phyloP scores from a whole-genome alignment of 2,113 vertebrate species.

The Syngnathus floridae region DNA sequence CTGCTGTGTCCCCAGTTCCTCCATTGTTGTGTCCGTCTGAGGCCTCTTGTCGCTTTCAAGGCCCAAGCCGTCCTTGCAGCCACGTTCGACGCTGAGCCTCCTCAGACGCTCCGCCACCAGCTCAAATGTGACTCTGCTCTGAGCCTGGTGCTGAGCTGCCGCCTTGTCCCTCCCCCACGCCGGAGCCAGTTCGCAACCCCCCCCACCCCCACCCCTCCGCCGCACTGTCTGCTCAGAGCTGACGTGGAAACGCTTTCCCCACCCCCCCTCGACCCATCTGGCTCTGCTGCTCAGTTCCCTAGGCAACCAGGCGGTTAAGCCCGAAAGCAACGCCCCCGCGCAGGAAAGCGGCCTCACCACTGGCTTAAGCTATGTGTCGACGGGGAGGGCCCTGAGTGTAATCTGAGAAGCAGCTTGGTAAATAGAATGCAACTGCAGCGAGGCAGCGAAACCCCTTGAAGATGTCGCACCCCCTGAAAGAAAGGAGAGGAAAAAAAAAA shows the following conservation, averaged over 20 bases:
- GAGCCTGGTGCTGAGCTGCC: slow-evolving; percentile 74
- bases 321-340: slow-evolving; percentile 79
- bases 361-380: slow-evolving; percentile 88
- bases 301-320: slow-evolving; percentile 90
- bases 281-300: slow-evolving; percentile 86
- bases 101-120: slow-evolving; percentile 83
- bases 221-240: slow-evolving; percentile 74
- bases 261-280: slow-evolving; percentile 66
- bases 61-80: slow-evolving; percentile 87
- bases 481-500: background rate
- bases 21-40: slow-evolving; percentile 37
- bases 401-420: slow-evolving; percentile 86
- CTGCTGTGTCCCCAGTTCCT: slow-evolving; percentile 32
- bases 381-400: slow-evolving; percentile 71
- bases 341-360: slow-evolving; percentile 83
- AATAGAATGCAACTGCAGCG: slow-evolving; percentile 64
- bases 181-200: slow-evolving; percentile 79
- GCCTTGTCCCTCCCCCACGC: slow-evolving; percentile 83
- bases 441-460: slow-evolving; percentile 19
- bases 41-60: slow-evolving; percentile 74
- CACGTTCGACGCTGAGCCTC: slow-evolving; percentile 78
- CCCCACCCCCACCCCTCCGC: slow-evolving; percentile 62
- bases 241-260: slow-evolving; percentile 87
- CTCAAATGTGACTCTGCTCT: slow-evolving; percentile 85
- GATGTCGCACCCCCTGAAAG: too few species aligned